Evolutionary conservation across 2,113 vertebrate genomes (phyloP).

Genomic region (Hemicordylus capensis): DNA sequence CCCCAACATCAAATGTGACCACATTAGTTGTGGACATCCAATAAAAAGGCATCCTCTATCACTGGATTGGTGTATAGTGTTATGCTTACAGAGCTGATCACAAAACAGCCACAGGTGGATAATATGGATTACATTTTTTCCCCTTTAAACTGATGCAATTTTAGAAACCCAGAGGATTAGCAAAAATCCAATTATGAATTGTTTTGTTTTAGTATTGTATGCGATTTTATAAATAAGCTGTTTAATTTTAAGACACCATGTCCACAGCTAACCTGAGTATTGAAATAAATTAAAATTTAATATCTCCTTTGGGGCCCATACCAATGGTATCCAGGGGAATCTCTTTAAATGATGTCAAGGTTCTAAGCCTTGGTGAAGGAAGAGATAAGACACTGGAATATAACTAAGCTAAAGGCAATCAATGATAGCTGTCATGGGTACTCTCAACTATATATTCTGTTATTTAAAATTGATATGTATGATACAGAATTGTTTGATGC

Average conservation of each 20-base stretch:
- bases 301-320: constrained; percentile 7
- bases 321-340: background rate
- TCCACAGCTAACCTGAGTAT: constrained; percentile 15
- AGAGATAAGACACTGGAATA: background rate
- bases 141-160: background rate
- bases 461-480: constrained; percentile 26
- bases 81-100: constrained; percentile 57
- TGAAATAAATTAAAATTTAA: constrained; percentile 12
- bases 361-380: constrained; percentile 10
- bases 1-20: constrained; percentile 73
- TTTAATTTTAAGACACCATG: constrained; percentile 19
- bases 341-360: background rate
- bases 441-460: constrained; percentile 18
- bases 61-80: constrained; percentile 51
- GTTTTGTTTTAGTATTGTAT: background rate
- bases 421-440: background rate
- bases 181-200: background rate
- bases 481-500: background rate
- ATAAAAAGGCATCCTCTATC: constrained; percentile 82
- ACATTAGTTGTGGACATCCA: constrained; percentile 85
- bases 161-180: background rate
- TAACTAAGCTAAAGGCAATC: background rate
- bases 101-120: background rate
- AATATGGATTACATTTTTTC: background rate
- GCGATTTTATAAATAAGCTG: constrained; percentile 9